Percentiles rank a stretch among this genome's conserved stretches.
These are phyloP conservation scores for Saiga tatarica DNA, from an alignment of 2,113 vertebrate species.

Conservation along the genomic window DNA sequence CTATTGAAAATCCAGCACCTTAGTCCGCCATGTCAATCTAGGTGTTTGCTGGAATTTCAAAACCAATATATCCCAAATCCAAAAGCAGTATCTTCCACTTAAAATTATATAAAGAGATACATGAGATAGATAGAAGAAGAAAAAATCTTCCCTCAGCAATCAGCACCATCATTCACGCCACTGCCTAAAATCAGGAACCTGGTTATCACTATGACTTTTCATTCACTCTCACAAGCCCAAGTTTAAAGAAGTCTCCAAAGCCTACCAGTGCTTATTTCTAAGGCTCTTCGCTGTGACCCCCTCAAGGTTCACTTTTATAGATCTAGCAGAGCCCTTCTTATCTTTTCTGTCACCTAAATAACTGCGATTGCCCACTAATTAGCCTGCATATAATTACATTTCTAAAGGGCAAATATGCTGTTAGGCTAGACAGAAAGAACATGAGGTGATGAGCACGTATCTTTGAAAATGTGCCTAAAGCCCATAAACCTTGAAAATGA, in stretches of 20 bases:
- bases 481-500: not conserved
- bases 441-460: not conserved
- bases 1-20: not conserved
- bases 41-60: not conserved
- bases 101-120: not conserved
- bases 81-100: not conserved
- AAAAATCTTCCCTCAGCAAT: not conserved
- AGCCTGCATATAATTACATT: conserved; percentile 59
- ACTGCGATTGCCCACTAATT: conserved; percentile 41
- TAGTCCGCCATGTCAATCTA: not conserved
- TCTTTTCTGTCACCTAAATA: conserved; percentile 46
- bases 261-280: not conserved
- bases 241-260: not conserved
- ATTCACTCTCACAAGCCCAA: not conserved
- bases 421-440: conserved; percentile 20
- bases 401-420: conserved; percentile 52
- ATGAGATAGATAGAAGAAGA: not conserved
- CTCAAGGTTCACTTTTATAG: conserved; percentile 30
- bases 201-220: not conserved
- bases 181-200: not conserved
- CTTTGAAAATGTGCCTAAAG: conserved; percentile 6
- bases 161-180: not conserved
- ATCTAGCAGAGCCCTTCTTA: conserved; percentile 7
- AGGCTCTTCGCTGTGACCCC: not conserved
- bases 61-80: not conserved